Percentiles rank a stretch among this genome's conserved stretches.
Evolutionary conservation across 2,113 vertebrate species (phyloP).

Genomic region (Alces alces): DNA sequence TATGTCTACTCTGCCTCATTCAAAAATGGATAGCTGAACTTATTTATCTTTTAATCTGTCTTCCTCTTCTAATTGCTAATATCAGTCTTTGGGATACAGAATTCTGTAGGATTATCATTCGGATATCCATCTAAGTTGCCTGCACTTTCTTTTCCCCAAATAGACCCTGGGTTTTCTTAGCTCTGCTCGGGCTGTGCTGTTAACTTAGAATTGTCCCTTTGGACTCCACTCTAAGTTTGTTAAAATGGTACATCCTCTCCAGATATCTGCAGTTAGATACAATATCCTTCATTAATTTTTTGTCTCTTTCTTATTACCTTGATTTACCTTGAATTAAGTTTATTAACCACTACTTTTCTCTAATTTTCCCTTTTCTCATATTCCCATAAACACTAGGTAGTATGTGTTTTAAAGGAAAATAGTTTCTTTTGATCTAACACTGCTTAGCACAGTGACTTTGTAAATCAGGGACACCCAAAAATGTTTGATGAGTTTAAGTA

Average conservation of each 20-base stretch:
- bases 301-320: background rate
- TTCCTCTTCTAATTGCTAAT: background rate
- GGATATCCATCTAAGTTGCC: background rate
- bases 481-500: background rate
- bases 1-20: background rate
- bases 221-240: background rate
- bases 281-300: background rate
- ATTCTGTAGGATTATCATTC: background rate
- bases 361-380: background rate
- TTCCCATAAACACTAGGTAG: background rate
- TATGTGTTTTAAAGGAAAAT: background rate
- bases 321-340: background rate
- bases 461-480: background rate
- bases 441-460: background rate
- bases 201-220: background rate
- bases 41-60: background rate
- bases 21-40: background rate
- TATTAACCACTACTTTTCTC: background rate
- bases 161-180: background rate
- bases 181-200: background rate
- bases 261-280: background rate
- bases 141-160: background rate
- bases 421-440: background rate
- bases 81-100: background rate
- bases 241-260: background rate